Evolutionary conservation across 2,797 vertebrate species (phyloP).

Genomic region (Sylvilagus floridanus): DNA sequence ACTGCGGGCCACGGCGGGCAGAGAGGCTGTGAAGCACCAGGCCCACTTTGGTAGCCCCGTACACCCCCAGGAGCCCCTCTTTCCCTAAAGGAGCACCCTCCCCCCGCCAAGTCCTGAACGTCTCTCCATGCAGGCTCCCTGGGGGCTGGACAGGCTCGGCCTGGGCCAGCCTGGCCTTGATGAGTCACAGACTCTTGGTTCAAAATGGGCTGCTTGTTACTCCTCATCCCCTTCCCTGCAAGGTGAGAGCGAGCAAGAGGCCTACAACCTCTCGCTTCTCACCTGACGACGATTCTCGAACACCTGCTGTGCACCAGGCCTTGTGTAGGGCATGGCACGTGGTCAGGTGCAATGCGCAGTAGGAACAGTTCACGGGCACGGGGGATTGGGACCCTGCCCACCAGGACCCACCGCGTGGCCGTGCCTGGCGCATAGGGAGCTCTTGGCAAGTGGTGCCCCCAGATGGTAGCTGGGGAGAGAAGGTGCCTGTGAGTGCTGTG

Average conservation of each 20-base stretch:
- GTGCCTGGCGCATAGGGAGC: background rate
- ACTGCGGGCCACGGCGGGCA: background rate
- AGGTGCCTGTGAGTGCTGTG: background rate
- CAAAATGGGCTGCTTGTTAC: background rate
- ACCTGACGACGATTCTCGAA: background rate
- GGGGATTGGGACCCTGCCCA: background rate
- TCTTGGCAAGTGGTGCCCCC: background rate
- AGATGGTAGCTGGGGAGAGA: background rate
- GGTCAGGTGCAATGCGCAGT: no score
- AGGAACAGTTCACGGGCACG: no score
- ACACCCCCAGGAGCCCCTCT: background rate
- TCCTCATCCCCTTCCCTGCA: background rate
- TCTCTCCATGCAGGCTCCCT: background rate
- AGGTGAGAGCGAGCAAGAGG: background rate
- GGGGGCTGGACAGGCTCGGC: background rate
- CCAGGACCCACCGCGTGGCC: background rate
- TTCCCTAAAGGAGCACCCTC: background rate
- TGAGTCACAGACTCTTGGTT: background rate
- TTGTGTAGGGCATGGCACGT: rapidly evolving
- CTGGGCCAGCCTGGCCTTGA: background rate
- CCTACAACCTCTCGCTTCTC: background rate
- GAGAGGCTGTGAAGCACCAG: background rate
- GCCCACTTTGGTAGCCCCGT: background rate
- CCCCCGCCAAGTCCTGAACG: no score
- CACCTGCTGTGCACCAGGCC: background rate